Evolutionary conservation across 2,797 vertebrate genomes (phyloP), one percentile per base, ranked within the genome.

Genomic region (Borostomias antarcticus): DNA sequence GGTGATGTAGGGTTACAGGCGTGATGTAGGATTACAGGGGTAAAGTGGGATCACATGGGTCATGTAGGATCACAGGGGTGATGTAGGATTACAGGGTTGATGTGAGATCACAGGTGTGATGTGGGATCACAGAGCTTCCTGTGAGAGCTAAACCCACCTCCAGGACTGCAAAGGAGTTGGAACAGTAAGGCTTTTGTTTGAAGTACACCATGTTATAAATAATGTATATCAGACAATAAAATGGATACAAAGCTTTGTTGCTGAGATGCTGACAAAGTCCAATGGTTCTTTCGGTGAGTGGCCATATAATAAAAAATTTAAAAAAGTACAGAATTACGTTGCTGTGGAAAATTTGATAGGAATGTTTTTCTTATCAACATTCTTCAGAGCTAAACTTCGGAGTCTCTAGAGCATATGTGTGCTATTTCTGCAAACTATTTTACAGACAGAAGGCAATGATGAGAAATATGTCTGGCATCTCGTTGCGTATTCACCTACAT

Each of bases 401-500:
- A 54, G 2, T 75, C 76, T 72, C 65, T 51, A 3, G 72, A 76
- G 78, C 69, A 15, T 59, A 48, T 70, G 66, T 68, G 60, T 29
- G 47, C 35, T 60, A 73, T 81, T 19, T 26, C 48, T 48, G 61
- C 68, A 60, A 70, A 72, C 32, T 70, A 21, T 57, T 48, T 56
- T 60, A 35, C 52, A 13, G 63, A 75, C 72, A 68, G 48, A 61
- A 68, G 70, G 70, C 72, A 77, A 78, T 1, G 11, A 0, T 70
- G 85, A 80, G 85, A 89, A 85, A 86, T 85, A 74, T 82, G 64
- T 82, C 69, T 2, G 59, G 75, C 62, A 73, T 70, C 70, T 68
- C 58, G 72, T 87, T 76, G 78, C 61, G 62, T 68, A 70, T 81
- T 82, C 80, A 82, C 83, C 80, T 78, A 74, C 63, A 62, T 62